Percentiles rank a stretch among this genome's conserved stretches.
phyloP scores from a whole-genome alignment of 2,113 vertebrate species.

The Bos taurus region ARS-UCD2.0 NC_037338.1:80860001-80860500 shows the following conservation, averaged over 20 bases:
- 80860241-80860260: not conserved
- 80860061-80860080: not conserved
- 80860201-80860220: not conserved
- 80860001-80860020: not conserved
- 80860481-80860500: no score
- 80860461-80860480: no score
- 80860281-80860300: not conserved
- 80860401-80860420: accelerated
- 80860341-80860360: no score
- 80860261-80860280: not conserved
- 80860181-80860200: not conserved
- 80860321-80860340: not conserved
- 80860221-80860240: not conserved
- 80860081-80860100: not conserved
- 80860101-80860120: not conserved
- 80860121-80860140: not conserved
- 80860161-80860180: not conserved
- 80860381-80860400: no score
- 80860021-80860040: not conserved
- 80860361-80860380: no score
- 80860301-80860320: not conserved
- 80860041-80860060: not conserved
- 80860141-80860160: not conserved
- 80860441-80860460: no score
- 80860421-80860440: no score